phyloP scores from a whole-genome alignment of 2,888 invertebrate species.

The Dasypolia templi region DNA sequence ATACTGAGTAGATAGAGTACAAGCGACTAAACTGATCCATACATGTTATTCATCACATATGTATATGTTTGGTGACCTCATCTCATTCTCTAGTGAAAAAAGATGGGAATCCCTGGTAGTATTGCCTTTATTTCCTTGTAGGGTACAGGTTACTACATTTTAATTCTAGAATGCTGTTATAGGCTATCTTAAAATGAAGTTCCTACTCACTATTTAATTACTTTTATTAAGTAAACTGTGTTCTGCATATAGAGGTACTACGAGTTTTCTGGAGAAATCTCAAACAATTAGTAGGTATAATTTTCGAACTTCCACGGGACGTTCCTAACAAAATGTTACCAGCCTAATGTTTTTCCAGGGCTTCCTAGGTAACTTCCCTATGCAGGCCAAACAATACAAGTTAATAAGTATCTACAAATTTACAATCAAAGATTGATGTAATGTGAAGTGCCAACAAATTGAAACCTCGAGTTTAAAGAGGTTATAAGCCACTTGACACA shows the following conservation, averaged over 20 bases:
- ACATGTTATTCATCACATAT: conserved; percentile 15
- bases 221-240: background rate
- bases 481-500: conserved; percentile 67
- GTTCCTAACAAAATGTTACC: background rate
- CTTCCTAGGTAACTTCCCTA: background rate
- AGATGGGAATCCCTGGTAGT: conserved; percentile 22
- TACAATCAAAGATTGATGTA: background rate
- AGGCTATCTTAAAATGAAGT: background rate
- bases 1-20: conserved; percentile 30
- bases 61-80: conserved; percentile 45
- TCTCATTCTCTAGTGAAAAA: conserved; percentile 7
- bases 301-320: background rate
- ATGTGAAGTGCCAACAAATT: conserved; percentile 27
- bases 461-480: conserved; percentile 51
- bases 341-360: background rate
- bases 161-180: background rate
- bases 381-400: conserved; percentile 8
- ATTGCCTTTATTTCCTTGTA: conserved; percentile 36
- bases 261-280: background rate
- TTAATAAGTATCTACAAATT: background rate
- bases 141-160: background rate
- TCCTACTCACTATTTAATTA: background rate
- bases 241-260: background rate
- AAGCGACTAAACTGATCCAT: conserved; percentile 19
- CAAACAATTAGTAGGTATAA: background rate